Percentiles rank a stretch among this genome's conserved stretches.
Conservation (phyloP, 2,888 invertebrate genomes). For the Mactromeris polynyma region DNA sequence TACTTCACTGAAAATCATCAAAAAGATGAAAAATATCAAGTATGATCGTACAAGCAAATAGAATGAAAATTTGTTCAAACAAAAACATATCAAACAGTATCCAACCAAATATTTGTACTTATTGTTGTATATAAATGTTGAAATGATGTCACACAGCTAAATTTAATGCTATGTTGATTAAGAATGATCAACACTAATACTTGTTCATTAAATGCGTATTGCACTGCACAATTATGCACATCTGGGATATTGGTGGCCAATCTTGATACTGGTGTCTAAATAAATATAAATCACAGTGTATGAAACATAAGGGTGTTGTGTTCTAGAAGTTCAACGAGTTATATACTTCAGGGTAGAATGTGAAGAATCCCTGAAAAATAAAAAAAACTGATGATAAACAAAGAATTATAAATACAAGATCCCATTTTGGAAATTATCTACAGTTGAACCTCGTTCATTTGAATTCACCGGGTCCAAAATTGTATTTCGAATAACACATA, state of each 20-base stretch:
- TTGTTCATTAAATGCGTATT: not conserved
- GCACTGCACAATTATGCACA: not conserved
- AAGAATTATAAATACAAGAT: not conserved
- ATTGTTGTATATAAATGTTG: too few relatives aligned
- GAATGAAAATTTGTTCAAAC: too few relatives aligned
- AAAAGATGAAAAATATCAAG: too few relatives aligned
- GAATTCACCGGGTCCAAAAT: not conserved
- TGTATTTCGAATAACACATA: not conserved
- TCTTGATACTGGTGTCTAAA: not conserved
- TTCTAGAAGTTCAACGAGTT: constrained; percentile 72
- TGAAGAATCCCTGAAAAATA: constrained; percentile 80
- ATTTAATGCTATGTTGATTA: too few relatives aligned
- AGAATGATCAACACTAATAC: not conserved
- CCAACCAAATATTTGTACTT: too few relatives aligned
- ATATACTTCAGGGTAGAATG: constrained; percentile 77
- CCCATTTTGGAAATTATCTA: not conserved
- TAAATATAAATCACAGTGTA: not conserved
- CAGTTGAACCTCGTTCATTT: not conserved
- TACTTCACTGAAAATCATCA: too few relatives aligned
- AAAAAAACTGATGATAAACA: not conserved
- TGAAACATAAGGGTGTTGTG: not conserved
- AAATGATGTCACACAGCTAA: too few relatives aligned
- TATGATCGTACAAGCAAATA: too few relatives aligned
- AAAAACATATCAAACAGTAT: too few relatives aligned
- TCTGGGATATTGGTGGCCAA: not conserved